Evolutionary conservation across 2,797 vertebrate genomes (phyloP).

Genomic region (Hoplostethus atlanticus): DNA sequence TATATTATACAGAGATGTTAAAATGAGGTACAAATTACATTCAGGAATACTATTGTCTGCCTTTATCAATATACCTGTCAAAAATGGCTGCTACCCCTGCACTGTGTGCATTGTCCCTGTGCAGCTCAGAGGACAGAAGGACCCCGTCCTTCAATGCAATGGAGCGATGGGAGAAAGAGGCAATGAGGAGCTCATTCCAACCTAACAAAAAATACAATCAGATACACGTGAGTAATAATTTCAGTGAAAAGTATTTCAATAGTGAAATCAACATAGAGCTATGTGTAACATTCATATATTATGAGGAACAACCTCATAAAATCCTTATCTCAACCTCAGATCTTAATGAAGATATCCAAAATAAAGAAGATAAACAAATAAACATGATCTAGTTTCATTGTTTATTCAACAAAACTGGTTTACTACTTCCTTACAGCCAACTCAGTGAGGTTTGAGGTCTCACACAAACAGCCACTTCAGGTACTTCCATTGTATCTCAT

Average conservation of each 20-base stretch:
- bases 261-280: neutral
- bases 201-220: constrained; percentile 79
- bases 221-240: neutral
- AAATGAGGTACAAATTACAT: neutral
- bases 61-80: constrained; percentile 86
- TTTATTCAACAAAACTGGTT: no score
- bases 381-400: no score
- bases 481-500: no score
- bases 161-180: constrained; percentile 97
- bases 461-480: no score
- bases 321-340: no score
- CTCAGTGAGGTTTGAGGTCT: no score
- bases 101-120: constrained; percentile 92
- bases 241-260: neutral
- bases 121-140: constrained; percentile 93
- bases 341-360: no score
- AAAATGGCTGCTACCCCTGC: constrained; percentile 96
- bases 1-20: neutral
- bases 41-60: neutral
- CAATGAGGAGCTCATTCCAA: constrained; percentile 98
- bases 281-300: no score
- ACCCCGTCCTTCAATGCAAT: constrained; percentile 95
- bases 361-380: no score
- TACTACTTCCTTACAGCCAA: no score
- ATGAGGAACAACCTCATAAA: no score